Evolutionary conservation across 2,113 vertebrate species (phyloP).

Genomic region (Rhinoderma darwinii): DNA sequence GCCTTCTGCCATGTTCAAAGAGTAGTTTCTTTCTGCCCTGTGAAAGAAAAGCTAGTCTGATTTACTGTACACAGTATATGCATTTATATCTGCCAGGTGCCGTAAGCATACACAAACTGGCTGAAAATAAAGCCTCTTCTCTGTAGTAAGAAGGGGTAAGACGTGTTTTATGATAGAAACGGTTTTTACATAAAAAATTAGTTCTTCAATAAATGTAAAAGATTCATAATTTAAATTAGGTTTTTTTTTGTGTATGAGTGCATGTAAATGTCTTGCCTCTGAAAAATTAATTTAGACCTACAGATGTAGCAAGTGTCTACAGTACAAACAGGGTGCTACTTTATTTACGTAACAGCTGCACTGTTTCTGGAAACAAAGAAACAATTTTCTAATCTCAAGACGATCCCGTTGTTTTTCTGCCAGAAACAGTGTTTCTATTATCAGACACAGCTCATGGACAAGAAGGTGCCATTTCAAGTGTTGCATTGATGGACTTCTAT

Average conservation of each 20-base stretch:
- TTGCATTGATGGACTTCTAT: too few relatives aligned
- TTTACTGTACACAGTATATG: neutral
- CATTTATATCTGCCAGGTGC: neutral
- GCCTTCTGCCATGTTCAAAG: constrained; percentile 16
- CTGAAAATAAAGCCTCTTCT: too few relatives aligned
- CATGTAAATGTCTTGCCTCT: neutral
- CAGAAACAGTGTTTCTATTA: too few relatives aligned
- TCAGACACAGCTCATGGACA: too few relatives aligned
- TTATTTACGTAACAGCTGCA: too few relatives aligned
- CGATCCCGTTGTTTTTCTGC: too few relatives aligned
- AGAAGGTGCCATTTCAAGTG: too few relatives aligned
- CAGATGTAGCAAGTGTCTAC: too few relatives aligned
- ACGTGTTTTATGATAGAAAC: neutral
- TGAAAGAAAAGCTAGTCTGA: neutral
- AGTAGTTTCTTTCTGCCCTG: neutral
- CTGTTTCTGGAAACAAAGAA: too few relatives aligned
- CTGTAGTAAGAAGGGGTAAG: neutral
- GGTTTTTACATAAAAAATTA: neutral
- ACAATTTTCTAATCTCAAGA: too few relatives aligned
- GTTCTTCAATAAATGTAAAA: neutral
- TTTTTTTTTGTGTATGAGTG: neutral
- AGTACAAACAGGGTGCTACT: too few relatives aligned
- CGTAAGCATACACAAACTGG: neutral
- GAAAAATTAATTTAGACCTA: too few relatives aligned
- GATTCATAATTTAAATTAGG: neutral